Conservation (phyloP, 2,797 vertebrate genomes). For the Siniperca obscura region DNA sequence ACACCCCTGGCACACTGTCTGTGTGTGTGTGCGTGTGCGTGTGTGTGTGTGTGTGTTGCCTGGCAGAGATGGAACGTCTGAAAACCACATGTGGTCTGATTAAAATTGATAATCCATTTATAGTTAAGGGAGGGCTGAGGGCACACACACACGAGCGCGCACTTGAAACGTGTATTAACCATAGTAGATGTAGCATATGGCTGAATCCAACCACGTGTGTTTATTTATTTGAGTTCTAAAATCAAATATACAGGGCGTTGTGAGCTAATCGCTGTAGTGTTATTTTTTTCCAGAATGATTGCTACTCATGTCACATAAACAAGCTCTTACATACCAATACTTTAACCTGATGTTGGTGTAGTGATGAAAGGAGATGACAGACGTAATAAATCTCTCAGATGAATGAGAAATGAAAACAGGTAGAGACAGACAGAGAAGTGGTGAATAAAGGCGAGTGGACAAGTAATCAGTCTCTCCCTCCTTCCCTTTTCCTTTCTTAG, state of each 20-base stretch:
- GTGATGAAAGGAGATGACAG: conserved; percentile 29
- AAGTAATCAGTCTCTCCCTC: conserved; percentile 6
- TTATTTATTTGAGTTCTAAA: conserved; percentile 34
- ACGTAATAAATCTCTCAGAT: conserved; percentile 25
- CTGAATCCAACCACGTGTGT: conserved; percentile 18
- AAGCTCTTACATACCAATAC: background rate
- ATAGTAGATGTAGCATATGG: conserved; percentile 8
- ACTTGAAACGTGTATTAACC: conserved; percentile 28
- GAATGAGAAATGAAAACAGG: conserved; percentile 26
- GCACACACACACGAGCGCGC: background rate
- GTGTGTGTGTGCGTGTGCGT: conserved; percentile 28
- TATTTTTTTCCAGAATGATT: conserved; percentile 13
- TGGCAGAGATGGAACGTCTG: conserved; percentile 58
- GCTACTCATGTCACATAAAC: conserved; percentile 17
- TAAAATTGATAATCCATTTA: conserved; percentile 68
- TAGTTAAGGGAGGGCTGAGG: conserved; percentile 35
- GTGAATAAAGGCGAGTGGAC: background rate
- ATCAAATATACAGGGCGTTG: conserved; percentile 10
- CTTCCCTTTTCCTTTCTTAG: too few relatives aligned
- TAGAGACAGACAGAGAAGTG: conserved; percentile 25
- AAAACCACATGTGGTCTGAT: conserved; percentile 70
- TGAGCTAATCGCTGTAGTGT: conserved; percentile 1
- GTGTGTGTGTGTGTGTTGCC: conserved; percentile 34
- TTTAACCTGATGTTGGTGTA: conserved; percentile 4
- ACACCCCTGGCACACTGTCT: conserved; percentile 66